Conservation (phyloP, 2,888 invertebrate species). For the Empis livida region DNA sequence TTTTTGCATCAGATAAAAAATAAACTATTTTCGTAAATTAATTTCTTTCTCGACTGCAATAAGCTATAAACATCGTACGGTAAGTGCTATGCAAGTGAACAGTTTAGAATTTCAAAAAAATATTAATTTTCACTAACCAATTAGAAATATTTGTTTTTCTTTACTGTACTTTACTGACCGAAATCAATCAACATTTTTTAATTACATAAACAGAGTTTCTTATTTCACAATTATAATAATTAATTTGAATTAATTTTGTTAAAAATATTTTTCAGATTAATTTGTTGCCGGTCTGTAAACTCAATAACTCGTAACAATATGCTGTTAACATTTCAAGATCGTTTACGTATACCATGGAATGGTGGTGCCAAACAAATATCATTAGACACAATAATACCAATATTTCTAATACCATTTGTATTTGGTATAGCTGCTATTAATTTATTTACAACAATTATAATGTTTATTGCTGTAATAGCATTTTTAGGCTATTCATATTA, state of each 20-base stretch:
- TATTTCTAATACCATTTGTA: constrained; percentile 38
- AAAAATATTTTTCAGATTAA: constrained; percentile 14
- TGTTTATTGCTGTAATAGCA: constrained; percentile 22
- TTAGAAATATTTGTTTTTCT: too few relatives aligned
- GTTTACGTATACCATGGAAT: constrained; percentile 44
- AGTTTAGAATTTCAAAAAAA: too few relatives aligned
- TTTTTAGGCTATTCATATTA: constrained; percentile 24
- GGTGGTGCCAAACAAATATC: constrained; percentile 44
- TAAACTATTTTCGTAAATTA: too few relatives aligned
- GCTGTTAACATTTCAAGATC: constrained; percentile 40
- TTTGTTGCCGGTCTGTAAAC: constrained; percentile 20
- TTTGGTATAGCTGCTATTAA: constrained; percentile 39
- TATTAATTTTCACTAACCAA: too few relatives aligned
- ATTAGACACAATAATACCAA: constrained; percentile 38
- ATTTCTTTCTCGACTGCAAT: too few relatives aligned
- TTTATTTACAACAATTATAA: constrained; percentile 28
- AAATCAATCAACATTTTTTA: too few relatives aligned
- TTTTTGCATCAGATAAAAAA: too few relatives aligned
- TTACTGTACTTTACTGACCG: too few relatives aligned
- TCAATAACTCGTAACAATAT: constrained; percentile 25
- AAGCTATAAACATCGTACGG: too few relatives aligned
- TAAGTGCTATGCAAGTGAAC: too few relatives aligned
- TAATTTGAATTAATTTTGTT: background rate
- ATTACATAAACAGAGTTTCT: too few relatives aligned
- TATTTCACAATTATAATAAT: background rate